Percentiles rank a stretch among this genome's conserved stretches.
Conservation (phyloP, 2,113 vertebrate genomes). For the Notechis scutatus region DNA sequence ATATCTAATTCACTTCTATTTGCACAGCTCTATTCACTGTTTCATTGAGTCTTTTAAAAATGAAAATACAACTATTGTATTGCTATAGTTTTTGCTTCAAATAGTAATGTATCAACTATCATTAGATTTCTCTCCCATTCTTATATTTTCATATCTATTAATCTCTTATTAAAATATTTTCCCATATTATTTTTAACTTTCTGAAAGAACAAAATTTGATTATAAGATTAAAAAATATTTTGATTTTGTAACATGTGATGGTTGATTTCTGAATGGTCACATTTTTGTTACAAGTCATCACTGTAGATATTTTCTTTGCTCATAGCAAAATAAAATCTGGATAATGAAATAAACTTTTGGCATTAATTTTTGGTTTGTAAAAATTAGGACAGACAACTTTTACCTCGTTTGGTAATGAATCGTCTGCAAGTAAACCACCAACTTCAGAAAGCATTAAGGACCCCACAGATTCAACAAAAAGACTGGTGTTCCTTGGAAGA, state of each 20-base stretch:
- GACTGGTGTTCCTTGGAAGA: neutral
- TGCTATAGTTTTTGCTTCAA: neutral
- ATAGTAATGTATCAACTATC: neutral
- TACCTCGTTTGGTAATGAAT: neutral
- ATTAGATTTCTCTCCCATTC: neutral
- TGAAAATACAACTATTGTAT: neutral
- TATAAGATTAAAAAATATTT: neutral
- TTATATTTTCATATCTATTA: neutral
- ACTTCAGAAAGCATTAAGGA: neutral
- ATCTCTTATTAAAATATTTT: neutral
- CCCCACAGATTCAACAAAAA: neutral
- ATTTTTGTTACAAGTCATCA: neutral
- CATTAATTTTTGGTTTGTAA: neutral
- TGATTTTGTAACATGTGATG: neutral
- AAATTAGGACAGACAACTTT: neutral
- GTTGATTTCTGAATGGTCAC: neutral
- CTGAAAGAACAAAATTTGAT: neutral
- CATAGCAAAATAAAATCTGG: neutral
- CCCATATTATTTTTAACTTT: neutral
- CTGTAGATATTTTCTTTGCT: neutral
- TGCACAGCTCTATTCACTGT: neutral
- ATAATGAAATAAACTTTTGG: neutral
- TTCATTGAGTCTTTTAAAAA: neutral
- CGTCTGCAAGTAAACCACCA: neutral
- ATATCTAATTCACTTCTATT: neutral